Evolutionary conservation across 2,797 vertebrate species (phyloP).

Genomic region (Telmatherina bonti): DNA sequence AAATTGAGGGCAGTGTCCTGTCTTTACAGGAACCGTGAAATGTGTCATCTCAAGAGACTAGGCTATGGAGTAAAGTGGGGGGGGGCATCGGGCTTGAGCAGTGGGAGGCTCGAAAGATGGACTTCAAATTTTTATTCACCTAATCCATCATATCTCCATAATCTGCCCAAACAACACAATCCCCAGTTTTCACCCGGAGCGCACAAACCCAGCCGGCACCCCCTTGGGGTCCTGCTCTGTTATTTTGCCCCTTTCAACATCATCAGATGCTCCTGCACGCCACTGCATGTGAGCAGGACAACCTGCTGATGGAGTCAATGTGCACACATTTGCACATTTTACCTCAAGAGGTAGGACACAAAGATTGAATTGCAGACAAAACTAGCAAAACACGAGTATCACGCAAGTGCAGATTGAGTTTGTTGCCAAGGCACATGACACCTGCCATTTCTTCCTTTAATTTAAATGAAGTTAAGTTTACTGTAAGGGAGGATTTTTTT

Average conservation of each 20-base stretch:
- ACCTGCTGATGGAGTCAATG: constrained; percentile 24
- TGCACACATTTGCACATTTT: constrained; percentile 18
- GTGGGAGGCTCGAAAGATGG: constrained; percentile 8
- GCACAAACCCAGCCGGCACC: constrained; percentile 6
- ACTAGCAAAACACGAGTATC: constrained; percentile 37
- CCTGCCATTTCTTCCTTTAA: constrained; percentile 21
- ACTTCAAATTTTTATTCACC: constrained; percentile 1
- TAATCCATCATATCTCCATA: constrained; percentile 6
- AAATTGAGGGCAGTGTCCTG: constrained; percentile 61
- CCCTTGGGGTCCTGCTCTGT: constrained; percentile 3
- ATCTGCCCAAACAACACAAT: constrained; percentile 37
- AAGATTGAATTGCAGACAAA: constrained; percentile 25
- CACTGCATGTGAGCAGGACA: constrained; percentile 28
- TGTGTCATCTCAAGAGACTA: constrained; percentile 48
- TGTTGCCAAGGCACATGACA: constrained; percentile 44
- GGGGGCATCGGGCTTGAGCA: constrained; percentile 6
- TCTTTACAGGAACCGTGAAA: constrained; percentile 59
- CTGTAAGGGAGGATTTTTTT: background rate
- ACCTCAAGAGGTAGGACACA: constrained; percentile 14
- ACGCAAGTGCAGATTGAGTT: constrained; percentile 50
- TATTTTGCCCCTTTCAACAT: constrained; percentile 31
- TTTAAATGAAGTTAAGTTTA: constrained; percentile 24
- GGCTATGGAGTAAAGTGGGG: background rate
- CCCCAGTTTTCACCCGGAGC: background rate
- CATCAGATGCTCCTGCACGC: constrained; percentile 27